Evolutionary conservation across 1,140 invertebrate species (phyloP), one percentile per base, ranked within the genome.

Genomic region (Aphis craccivora): DNA sequence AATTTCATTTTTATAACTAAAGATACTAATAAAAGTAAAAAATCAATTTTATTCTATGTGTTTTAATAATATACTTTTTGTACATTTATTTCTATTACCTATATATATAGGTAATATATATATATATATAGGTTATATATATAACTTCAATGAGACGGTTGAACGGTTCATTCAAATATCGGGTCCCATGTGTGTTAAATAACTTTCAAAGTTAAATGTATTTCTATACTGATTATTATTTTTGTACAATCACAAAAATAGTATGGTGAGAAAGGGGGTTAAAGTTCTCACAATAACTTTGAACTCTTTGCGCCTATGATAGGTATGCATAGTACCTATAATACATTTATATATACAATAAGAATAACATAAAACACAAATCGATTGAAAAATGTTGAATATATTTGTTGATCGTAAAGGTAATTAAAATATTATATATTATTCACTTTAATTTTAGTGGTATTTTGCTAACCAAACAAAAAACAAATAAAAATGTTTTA

Each of bases 231-330:
- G 37, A 40, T 40, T 40, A 40, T 40, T 40, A 40, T 40, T 40
- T 40, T 1, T 40, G 3, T 40, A 40, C 37, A 40, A 40, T 40
- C 3, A 67, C 11, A n/a, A 67, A 67, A n/a, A n/a, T n/a, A 18
- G n/a, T n/a, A 1, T n/a, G 14, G 0, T 0, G 30, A 14, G 25
- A 11, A n/a, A 1, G 3, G 3, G 30, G 60, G 0, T 6, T 0
- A 30, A n/a, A 14, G 4, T 18, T 8, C 25, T 9, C 8, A 60
- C 8, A 60, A 67, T 18, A 67, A 2, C 4, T n/a, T 18, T 67
- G 14, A 14, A 14, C 4, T n/a, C n/a, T 67, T 67, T n/a, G 2
- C 4, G 14, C 9, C 55, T 30, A 11, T 30, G 25, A 0, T 23
- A 60, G 23, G 7, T 51, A 60, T 60, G 1, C 8, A 55, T 55